Conservation (phyloP, 2,113 vertebrate species). For the Cochlearius cochlearius region DNA sequence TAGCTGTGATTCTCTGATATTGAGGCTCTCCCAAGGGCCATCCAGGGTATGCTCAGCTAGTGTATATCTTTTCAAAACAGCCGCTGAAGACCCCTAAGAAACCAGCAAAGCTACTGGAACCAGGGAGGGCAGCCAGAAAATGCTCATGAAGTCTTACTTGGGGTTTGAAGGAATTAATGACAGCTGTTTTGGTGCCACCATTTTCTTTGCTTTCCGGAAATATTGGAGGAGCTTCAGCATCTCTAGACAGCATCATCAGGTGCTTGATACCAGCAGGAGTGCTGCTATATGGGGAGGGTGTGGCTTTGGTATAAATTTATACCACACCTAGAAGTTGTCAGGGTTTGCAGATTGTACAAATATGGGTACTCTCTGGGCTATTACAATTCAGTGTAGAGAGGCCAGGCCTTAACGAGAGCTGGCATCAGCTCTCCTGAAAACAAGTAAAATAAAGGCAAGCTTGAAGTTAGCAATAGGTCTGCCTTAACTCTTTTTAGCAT, state of each 20-base stretch:
- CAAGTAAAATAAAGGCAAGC: neutral
- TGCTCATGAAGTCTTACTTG: neutral
- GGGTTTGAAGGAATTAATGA: neutral
- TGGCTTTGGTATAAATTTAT: neutral
- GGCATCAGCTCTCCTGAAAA: neutral
- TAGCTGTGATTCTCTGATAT: neutral
- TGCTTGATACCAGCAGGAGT: too few species aligned
- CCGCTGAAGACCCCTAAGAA: neutral
- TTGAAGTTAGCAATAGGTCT: neutral
- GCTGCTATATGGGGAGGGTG: fast-evolving
- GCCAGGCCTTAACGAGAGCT: fast-evolving
- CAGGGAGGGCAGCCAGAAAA: neutral
- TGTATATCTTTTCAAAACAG: neutral
- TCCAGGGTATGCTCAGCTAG: neutral
- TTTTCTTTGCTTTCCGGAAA: neutral
- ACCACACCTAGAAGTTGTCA: neutral
- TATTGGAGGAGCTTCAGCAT: fast-evolving
- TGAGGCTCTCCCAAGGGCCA: neutral
- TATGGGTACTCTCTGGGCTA: neutral
- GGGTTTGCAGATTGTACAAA: neutral
- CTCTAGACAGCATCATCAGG: neutral
- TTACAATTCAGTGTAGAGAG: neutral
- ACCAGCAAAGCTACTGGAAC: neutral
- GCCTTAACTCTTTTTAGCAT: neutral
- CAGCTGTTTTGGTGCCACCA: fast-evolving